These are phyloP conservation scores for Sabellastarte sp. DNA, from an alignment of 2,888 invertebrate species.

Conservation along the genomic window DNA sequence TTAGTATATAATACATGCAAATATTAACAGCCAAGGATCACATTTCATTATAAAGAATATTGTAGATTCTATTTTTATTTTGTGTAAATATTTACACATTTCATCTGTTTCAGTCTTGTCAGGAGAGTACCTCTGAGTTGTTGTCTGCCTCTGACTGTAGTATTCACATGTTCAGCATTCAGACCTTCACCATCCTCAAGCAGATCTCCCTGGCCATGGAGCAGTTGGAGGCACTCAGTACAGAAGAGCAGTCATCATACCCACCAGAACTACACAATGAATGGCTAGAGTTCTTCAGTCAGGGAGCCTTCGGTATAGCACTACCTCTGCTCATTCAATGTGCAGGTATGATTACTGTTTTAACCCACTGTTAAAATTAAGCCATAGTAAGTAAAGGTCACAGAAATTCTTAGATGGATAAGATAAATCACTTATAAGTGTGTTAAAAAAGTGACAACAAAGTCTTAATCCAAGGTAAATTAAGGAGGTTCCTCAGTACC, in stretches of 20 bases:
- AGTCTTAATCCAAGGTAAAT: too few relatives aligned
- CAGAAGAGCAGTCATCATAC: conserved; percentile 21
- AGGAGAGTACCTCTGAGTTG: background rate
- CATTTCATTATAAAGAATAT: too few relatives aligned
- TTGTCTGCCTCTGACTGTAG: background rate
- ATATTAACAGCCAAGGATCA: too few relatives aligned
- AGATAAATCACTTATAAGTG: too few relatives aligned
- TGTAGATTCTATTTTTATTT: too few relatives aligned
- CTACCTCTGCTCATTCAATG: conserved; percentile 64
- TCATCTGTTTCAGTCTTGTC: conserved; percentile 1
- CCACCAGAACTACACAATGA: conserved; percentile 65
- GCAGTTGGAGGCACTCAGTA: conserved; percentile 17
- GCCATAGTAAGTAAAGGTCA: too few relatives aligned
- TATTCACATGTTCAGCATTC: conserved; percentile 1
- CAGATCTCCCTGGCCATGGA: conserved; percentile 42
- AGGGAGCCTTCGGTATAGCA: conserved; percentile 65
- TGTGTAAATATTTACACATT: too few relatives aligned
- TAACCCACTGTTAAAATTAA: too few relatives aligned
- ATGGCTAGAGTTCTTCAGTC: conserved; percentile 77
- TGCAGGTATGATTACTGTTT: conserved; percentile 38
- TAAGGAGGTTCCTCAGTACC: too few relatives aligned
- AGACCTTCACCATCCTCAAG: conserved; percentile 5
- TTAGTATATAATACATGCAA: too few relatives aligned
- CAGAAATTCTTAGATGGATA: too few relatives aligned
- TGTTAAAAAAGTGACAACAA: too few relatives aligned